Evolutionary conservation across 2,113 vertebrate genomes (phyloP).

Genomic region (Nannospalax galili): DNA sequence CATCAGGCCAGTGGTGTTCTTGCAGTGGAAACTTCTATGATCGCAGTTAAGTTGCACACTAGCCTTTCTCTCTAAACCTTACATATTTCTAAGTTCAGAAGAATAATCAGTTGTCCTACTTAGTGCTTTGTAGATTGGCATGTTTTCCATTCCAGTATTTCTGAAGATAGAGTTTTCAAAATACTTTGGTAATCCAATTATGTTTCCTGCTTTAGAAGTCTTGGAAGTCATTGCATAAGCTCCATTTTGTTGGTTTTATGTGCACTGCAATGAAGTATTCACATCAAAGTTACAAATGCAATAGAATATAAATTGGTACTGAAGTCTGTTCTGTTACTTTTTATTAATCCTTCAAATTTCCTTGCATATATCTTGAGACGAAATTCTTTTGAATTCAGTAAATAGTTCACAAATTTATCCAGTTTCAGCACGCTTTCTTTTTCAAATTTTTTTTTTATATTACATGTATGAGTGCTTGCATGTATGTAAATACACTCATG

Average conservation of each 20-base stretch:
- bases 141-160: slow-evolving; percentile 10
- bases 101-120: background rate
- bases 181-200: background rate
- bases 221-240: background rate
- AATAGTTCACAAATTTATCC: background rate
- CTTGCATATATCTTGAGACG: background rate
- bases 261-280: slow-evolving; percentile 9
- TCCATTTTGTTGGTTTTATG: background rate
- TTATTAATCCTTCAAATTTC: background rate
- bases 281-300: background rate
- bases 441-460: too few relatives aligned
- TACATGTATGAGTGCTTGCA: too few relatives aligned
- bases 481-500: too few relatives aligned
- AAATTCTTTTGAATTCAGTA: background rate
- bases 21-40: background rate
- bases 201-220: background rate
- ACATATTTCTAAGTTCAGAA: background rate
- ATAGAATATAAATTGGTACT: background rate
- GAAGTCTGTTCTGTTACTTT: background rate
- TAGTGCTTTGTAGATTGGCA: background rate
- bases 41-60: background rate
- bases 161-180: slow-evolving; percentile 1
- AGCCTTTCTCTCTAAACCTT: background rate
- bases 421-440: too few relatives aligned
- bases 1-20: background rate